phyloP scores from a whole-genome alignment of 2,888 invertebrate genomes.

The Oeneis ivallda region DNA sequence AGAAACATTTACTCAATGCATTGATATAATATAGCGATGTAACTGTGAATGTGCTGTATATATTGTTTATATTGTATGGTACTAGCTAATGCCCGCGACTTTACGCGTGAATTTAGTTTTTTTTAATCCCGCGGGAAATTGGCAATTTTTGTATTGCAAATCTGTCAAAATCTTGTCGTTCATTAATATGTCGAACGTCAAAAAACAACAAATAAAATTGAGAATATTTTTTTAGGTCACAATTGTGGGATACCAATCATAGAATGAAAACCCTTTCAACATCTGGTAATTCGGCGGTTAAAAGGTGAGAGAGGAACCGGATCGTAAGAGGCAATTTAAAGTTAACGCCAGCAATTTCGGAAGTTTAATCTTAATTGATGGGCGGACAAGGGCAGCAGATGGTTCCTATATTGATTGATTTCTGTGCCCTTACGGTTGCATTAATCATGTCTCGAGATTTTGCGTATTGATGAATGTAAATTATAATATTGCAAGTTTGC shows the following conservation, averaged over 20 bases:
- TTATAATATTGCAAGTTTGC: not conserved
- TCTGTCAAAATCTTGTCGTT: too few species aligned
- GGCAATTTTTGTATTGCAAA: too few species aligned
- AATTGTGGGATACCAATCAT: too few species aligned
- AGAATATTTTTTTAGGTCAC: too few species aligned
- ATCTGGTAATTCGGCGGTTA: not conserved
- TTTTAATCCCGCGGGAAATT: too few species aligned
- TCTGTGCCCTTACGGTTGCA: conserved; percentile 14
- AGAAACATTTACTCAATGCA: not conserved
- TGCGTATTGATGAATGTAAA: conserved; percentile 10
- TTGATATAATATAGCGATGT: too few species aligned
- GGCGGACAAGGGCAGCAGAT: conserved; percentile 18
- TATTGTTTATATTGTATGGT: too few species aligned
- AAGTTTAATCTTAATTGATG: conserved; percentile 23
- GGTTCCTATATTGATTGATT: conserved; percentile 24
- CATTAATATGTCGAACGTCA: too few species aligned
- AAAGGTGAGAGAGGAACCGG: not conserved
- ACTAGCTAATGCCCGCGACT: too few species aligned
- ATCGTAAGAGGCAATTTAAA: conserved; percentile 14
- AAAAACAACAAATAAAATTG: too few species aligned
- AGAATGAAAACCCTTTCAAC: not conserved
- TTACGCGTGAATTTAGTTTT: too few species aligned
- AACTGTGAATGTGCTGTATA: too few species aligned
- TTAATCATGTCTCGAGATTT: conserved; percentile 15
- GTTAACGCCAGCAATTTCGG: conserved; percentile 17